Evolutionary conservation across 2,113 vertebrate species (phyloP).

Genomic region (Brachyistius frenatus): DNA sequence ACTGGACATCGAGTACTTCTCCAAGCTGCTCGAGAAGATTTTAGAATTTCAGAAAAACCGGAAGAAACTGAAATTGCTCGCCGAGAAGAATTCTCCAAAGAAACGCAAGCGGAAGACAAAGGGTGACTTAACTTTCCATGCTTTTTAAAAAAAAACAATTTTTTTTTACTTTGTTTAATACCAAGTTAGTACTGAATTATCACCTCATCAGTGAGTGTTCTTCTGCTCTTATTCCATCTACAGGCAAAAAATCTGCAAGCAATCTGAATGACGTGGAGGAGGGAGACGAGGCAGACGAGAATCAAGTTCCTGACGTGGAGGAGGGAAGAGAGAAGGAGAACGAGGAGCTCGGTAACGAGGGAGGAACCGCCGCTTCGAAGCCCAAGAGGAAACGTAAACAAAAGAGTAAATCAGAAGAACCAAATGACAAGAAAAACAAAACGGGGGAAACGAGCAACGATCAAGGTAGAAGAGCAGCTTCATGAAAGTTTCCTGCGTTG

Average conservation of each 20-base stretch:
- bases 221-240: not conserved
- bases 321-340: constrained; percentile 89
- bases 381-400: constrained; percentile 82
- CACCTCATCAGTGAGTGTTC: too few species aligned
- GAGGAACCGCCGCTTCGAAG: not conserved
- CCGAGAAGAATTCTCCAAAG: constrained; percentile 49
- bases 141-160: too few species aligned
- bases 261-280: constrained; percentile 68
- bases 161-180: too few species aligned
- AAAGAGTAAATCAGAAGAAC: constrained; percentile 68
- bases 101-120: constrained; percentile 54
- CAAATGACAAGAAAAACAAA: constrained; percentile 56
- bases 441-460: constrained; percentile 13
- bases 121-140: constrained; percentile 31
- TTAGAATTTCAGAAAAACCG: constrained; percentile 88
- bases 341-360: constrained; percentile 79
- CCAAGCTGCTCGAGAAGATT: constrained; percentile 90
- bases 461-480: constrained; percentile 33
- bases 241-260: constrained; percentile 55
- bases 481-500: not conserved
- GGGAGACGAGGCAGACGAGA: constrained; percentile 62
- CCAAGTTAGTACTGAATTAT: not conserved
- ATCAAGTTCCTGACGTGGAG: constrained; percentile 55
- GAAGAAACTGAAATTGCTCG: constrained; percentile 80
- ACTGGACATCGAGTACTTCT: constrained; percentile 95